Evolutionary conservation across 2,797 vertebrate genomes (phyloP), one percentile per base, ranked within the genome.

Genomic region (Eulemur albifrons): DNA sequence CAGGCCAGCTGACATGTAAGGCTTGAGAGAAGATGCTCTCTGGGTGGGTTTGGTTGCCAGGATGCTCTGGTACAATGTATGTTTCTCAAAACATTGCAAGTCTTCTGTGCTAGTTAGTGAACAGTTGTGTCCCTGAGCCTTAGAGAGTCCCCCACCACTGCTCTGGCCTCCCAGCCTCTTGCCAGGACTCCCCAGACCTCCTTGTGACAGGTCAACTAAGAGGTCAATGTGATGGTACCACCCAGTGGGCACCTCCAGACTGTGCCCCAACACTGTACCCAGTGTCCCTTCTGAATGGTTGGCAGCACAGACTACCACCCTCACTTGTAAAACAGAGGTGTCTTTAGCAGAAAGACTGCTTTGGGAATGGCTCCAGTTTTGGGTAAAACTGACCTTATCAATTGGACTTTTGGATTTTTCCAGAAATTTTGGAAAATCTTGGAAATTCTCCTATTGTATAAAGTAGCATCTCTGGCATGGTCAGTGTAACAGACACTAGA

Each of bases 341-440:
- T 38, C 57, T 69, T 32, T 73, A 25, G 54, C n/a, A 59, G 40
- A 43, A 86, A 57, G 63, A 18, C 23, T 50, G 45, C 57, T 83
- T 70, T 17, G 13, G n/a, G 9, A 27, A 48, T 30, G 17, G 35
- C 7, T 10, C 25, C 21, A 10, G 30, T 17, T 63, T 17, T 17
- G 3, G 61, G 61, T 63, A 69, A 88, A 83, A 59, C 48, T 18
- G 32, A 23, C 27, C 32, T 77, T 54, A 17, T 5, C 67, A 48
- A 83, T 43, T 61, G 57, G 35, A 81, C 32, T 59, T 90, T 84
- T 61, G 73, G 21, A 14, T 43, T 82, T 81, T 85, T 54, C 84
- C 59, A 15, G 40, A 21, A 79, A 90, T 73, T 63, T 38, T 15
- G 25, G 79, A 50, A 83, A 87, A 90, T 30, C 45, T 43, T 61